Percentiles rank a stretch among this genome's conserved stretches.
Conservation (phyloP, 2,888 invertebrate species). For the Podabrus alpinus region DNA sequence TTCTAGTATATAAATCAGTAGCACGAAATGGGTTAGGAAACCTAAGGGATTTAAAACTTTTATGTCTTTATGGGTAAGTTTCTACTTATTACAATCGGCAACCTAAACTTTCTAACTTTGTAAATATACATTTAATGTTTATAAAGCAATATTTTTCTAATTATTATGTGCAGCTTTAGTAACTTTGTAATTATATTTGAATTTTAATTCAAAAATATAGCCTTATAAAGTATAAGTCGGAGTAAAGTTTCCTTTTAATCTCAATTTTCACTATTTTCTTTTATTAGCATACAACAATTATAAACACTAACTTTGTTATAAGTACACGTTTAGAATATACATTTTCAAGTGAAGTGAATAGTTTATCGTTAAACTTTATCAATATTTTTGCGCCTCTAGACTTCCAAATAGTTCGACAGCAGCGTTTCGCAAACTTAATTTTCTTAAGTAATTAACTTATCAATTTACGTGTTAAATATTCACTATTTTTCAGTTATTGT, state of each 20-base stretch:
- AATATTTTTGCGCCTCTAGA: background rate
- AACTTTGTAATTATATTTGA: background rate
- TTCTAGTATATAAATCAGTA: conserved; percentile 20
- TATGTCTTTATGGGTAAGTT: conserved; percentile 11
- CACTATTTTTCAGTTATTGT: background rate
- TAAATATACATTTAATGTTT: background rate
- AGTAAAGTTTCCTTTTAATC: background rate
- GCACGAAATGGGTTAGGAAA: conserved; percentile 17
- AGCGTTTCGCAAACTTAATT: background rate
- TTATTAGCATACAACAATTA: background rate
- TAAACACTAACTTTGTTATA: background rate
- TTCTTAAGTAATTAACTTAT: background rate
- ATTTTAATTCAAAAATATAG: background rate
- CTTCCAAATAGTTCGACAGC: background rate
- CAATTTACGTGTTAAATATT: background rate
- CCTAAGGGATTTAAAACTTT: conserved; percentile 20
- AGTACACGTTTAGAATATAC: background rate
- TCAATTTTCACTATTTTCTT: background rate
- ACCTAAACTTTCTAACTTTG: background rate
- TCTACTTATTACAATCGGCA: conserved; percentile 11
- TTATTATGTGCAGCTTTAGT: background rate
- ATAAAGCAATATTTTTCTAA: background rate
- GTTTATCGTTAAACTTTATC: background rate
- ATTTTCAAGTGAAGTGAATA: background rate
- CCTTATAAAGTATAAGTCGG: background rate